Evolutionary conservation across 2,888 invertebrate species (phyloP).

Genomic region (Amorpha juglandis): DNA sequence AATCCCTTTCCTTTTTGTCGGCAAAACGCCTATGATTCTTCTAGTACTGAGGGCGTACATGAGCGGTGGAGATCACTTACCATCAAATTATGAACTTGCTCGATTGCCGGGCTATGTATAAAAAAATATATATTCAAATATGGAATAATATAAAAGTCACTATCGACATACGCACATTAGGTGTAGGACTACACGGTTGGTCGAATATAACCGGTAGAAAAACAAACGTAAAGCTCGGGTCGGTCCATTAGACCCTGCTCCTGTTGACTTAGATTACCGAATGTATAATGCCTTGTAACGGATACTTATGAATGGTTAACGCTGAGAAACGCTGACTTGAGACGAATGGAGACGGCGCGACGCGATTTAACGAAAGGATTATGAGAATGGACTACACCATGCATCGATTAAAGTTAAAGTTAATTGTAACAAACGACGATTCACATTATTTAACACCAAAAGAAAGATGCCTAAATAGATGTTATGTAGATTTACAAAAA

Average conservation of each 20-base stretch:
- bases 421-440: too few species aligned
- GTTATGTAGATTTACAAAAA: too few species aligned
- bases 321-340: conserved; percentile 8
- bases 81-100: too few species aligned
- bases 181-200: conserved; percentile 53
- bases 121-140: not conserved
- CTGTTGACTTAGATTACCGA: conserved; percentile 60
- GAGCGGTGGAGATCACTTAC: too few species aligned
- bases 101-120: too few species aligned
- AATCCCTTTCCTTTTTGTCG: too few species aligned
- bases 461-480: too few species aligned
- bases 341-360: conserved; percentile 36
- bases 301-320: conserved; percentile 18
- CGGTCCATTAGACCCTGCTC: conserved; percentile 52
- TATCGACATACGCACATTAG: conserved; percentile 44
- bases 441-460: too few species aligned
- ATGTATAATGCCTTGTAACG: conserved; percentile 46
- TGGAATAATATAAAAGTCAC: not conserved
- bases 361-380: not conserved
- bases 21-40: too few species aligned
- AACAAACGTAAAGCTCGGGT: conserved; percentile 46
- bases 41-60: too few species aligned
- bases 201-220: conserved; percentile 46
- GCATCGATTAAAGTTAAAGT: too few species aligned
- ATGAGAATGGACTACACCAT: too few species aligned